Evolutionary conservation across 2,888 invertebrate species (phyloP).

Genomic region (Callimorpha dominula): DNA sequence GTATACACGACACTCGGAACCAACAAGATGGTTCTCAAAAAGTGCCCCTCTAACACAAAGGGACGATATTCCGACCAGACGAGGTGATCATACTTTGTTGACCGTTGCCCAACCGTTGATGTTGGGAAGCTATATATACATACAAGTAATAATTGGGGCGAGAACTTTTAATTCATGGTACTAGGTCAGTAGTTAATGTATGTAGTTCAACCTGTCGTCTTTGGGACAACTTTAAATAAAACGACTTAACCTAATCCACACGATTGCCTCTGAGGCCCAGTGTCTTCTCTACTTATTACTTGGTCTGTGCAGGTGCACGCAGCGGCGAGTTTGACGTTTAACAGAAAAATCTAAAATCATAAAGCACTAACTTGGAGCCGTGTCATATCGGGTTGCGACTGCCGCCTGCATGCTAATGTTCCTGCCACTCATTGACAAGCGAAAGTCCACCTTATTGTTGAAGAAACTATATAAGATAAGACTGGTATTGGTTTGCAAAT

Average conservation of each 20-base stretch:
- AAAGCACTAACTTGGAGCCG: slow-evolving; percentile 74
- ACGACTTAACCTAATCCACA: not conserved
- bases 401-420: slow-evolving; percentile 80
- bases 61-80: not conserved
- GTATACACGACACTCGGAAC: too few species aligned
- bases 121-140: not conserved
- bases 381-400: slow-evolving; percentile 84
- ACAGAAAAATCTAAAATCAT: slow-evolving; percentile 85
- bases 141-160: too few species aligned
- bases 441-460: slow-evolving; percentile 23
- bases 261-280: not conserved
- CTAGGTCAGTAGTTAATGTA: too few species aligned
- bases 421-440: slow-evolving; percentile 20
- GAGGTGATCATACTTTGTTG: not conserved
- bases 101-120: not conserved
- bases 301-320: slow-evolving; percentile 53
- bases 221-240: not conserved
- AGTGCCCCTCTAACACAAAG: not conserved
- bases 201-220: too few species aligned
- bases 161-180: too few species aligned
- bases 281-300: slow-evolving; percentile 40
- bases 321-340: slow-evolving; percentile 83
- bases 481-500: slow-evolving; percentile 19
- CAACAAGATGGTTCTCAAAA: not conserved
- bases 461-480: not conserved